These are phyloP conservation scores for Tigriopus californicus DNA, from an alignment of 2,888 invertebrate genomes.

Conservation along the genomic window DNA sequence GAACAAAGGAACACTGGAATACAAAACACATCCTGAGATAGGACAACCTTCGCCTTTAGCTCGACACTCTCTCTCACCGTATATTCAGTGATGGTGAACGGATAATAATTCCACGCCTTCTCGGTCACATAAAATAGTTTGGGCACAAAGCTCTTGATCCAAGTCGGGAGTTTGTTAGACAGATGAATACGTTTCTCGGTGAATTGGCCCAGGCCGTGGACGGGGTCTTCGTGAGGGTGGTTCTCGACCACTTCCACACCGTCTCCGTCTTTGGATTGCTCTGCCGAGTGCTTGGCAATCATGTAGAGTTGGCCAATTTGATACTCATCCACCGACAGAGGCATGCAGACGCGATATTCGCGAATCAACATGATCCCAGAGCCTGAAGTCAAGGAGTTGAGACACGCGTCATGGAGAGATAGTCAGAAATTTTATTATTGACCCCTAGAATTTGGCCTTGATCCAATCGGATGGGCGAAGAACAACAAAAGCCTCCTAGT, in stretches of 20 bases:
- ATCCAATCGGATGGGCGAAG: too few species aligned
- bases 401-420: background rate
- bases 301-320: conserved; percentile 38
- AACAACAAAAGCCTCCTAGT: too few species aligned
- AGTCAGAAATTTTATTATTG: background rate
- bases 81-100: conserved; percentile 68
- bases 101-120: conserved; percentile 89
- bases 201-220: conserved; percentile 62
- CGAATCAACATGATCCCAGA: conserved; percentile 51
- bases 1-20: conserved; percentile 72
- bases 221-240: conserved; percentile 52
- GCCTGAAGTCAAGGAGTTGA: background rate
- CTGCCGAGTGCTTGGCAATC: conserved; percentile 81
- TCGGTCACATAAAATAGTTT: conserved; percentile 80
- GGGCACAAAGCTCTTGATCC: conserved; percentile 56
- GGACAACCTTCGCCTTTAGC: background rate
- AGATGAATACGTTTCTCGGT: conserved; percentile 71
- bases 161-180: conserved; percentile 66
- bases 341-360: conserved; percentile 82
- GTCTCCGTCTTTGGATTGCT: conserved; percentile 71
- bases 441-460: background rate
- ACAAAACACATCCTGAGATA: conserved; percentile 22
- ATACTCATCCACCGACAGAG: conserved; percentile 74
- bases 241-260: conserved; percentile 80
- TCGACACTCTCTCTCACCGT: conserved; percentile 33